These are phyloP conservation scores for Elymnias hypermnestra DNA, from an alignment of 1,140 invertebrate genomes.

Conservation along the genomic window DNA sequence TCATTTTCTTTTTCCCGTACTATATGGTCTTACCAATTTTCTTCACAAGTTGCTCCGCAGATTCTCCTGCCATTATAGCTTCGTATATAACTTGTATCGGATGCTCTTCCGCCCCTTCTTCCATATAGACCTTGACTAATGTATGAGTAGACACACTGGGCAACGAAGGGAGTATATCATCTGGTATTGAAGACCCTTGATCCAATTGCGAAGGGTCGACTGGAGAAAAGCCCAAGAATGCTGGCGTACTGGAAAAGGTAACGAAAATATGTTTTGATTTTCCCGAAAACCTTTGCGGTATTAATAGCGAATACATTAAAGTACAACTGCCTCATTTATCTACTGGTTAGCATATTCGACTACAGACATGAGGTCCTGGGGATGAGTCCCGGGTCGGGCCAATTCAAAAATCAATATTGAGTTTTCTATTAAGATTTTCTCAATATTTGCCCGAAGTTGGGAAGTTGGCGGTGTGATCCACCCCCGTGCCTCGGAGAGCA, in stretches of 20 bases:
- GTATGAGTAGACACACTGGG: slow-evolving; percentile 39
- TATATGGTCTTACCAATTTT: slow-evolving; percentile 64
- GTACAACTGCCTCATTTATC: too few species aligned
- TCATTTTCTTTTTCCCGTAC: too few species aligned
- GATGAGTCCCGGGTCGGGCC: too few species aligned
- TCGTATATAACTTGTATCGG: slow-evolving; percentile 38
- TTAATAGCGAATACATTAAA: too few species aligned
- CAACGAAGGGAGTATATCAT: slow-evolving; percentile 40
- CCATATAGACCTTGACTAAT: slow-evolving; percentile 19
- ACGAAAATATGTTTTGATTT: not conserved
- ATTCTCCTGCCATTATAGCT: slow-evolving; percentile 43
- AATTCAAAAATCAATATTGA: too few species aligned
- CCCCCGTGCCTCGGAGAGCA: too few species aligned
- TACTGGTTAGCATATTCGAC: too few species aligned
- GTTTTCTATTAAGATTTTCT: too few species aligned
- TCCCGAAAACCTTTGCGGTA: too few species aligned
- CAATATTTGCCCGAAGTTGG: too few species aligned
- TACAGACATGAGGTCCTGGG: too few species aligned
- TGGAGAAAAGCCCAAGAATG: slow-evolving; percentile 44
- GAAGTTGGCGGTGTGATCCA: too few species aligned
- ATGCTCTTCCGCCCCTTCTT: slow-evolving; percentile 17
- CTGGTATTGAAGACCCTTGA: slow-evolving; percentile 42
- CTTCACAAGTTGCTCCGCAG: slow-evolving; percentile 41
- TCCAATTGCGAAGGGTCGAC: slow-evolving; percentile 27
- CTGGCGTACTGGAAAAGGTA: slow-evolving; percentile 40